phyloP scores from a whole-genome alignment of 2,113 vertebrate genomes.

The Onychostruthus taczanowskii region DNA sequence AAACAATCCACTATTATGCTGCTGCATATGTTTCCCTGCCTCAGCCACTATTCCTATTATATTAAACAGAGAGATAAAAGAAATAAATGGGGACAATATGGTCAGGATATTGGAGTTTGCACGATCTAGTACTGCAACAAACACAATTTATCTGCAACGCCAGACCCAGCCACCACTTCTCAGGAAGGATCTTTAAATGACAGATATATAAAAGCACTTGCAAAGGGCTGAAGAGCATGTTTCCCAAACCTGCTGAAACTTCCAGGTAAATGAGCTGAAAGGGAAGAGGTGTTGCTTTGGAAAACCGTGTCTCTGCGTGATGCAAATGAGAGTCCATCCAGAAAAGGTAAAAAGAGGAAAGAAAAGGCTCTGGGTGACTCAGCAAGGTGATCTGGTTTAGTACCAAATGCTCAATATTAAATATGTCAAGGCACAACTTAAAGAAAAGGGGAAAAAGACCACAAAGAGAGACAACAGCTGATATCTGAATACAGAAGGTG shows the following conservation, averaged over 20 bases:
- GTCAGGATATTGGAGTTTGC: not conserved
- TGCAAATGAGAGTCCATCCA: not conserved
- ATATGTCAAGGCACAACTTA: not conserved
- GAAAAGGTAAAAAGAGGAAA: not conserved
- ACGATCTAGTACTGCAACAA: not conserved
- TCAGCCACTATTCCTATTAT: not conserved
- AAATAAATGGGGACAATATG: conserved; percentile 35
- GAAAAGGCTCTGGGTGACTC: conserved; percentile 15
- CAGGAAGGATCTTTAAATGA: not conserved
- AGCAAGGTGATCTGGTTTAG: not conserved
- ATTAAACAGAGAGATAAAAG: conserved; percentile 38
- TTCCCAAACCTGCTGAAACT: not conserved
- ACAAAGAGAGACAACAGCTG: not conserved
- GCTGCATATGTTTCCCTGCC: conserved; percentile 7
- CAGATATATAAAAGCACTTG: not conserved
- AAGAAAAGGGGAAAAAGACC: not conserved
- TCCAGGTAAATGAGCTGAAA: conserved; percentile 3
- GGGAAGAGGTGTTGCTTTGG: not conserved
- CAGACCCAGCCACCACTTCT: not conserved
- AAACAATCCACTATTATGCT: not conserved
- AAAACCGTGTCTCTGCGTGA: not conserved
- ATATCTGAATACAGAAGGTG: not conserved
- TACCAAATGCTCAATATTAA: not conserved
- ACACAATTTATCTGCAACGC: not conserved
- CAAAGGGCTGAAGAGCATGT: not conserved